A percentile compares a stretch with the other conserved stretches of the same genome.
Evolutionary conservation across 2,113 vertebrate genomes (phyloP).

Genomic region (Butorides virescens): DNA sequence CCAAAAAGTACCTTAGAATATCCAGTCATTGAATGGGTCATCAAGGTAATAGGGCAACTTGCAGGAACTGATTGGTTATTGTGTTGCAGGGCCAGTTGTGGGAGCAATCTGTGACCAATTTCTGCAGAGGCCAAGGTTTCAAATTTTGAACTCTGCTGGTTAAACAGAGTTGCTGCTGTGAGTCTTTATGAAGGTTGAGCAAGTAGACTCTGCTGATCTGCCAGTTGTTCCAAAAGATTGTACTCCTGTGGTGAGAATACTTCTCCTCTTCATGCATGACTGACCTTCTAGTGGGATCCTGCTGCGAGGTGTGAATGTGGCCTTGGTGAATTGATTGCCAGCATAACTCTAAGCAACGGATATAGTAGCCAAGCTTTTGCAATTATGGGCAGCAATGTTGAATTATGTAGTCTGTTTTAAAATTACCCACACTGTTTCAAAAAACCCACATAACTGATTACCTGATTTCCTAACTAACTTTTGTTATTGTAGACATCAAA

Average conservation of each 20-base stretch:
- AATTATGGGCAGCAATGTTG: not conserved
- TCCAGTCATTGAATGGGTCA: not conserved
- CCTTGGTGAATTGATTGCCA: not conserved
- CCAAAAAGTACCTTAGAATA: not conserved
- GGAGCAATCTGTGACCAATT: slow-evolving; percentile 14
- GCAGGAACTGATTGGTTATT: slow-evolving; percentile 36
- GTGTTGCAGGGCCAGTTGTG: not conserved
- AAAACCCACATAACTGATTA: not conserved
- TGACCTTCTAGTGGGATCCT: not conserved
- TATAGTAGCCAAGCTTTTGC: not conserved
- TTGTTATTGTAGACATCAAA: not conserved
- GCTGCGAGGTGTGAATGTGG: not conserved
- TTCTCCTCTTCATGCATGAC: not conserved
- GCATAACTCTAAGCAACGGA: not conserved
- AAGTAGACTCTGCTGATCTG: slow-evolving; percentile 36
- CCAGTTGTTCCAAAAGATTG: not conserved
- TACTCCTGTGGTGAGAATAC: slow-evolving; percentile 11
- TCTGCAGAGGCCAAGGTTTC: not conserved
- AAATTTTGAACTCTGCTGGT: slow-evolving; percentile 37
- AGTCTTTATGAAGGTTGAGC: slow-evolving; percentile 34
- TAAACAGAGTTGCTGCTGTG: slow-evolving; percentile 38
- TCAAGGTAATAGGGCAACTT: not conserved
- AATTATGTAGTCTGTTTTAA: not conserved
- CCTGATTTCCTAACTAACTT: not conserved
- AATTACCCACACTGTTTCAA: not conserved